Base-by-base conservation (phyloP, 2,888 invertebrate species). In the Andrena marginata region DNA sequence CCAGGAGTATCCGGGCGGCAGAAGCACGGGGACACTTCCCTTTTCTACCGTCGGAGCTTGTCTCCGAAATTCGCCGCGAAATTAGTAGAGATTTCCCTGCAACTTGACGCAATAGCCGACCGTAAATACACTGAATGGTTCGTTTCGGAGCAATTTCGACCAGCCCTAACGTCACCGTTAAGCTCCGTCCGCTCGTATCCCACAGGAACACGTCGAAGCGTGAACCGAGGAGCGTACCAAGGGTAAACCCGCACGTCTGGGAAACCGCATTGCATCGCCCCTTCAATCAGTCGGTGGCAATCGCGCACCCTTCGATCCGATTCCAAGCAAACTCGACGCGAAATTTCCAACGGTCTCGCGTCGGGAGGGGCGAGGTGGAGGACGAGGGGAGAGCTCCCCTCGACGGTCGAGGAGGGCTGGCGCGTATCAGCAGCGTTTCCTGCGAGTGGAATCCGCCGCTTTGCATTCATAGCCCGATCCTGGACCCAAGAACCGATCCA, bases 381-480 rank as follows among this genome's bases (percentile, higher is more conserved):
- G 35, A 10, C 1, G 10, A 10, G 42, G 42, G 42, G 42, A 42
- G 16, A 16, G 42, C 42, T 16, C 42, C 20, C 42, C 31, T 26
- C 60, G 26, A 2, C 13, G 20, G n/a, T 16, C 31, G 26, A 48
- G 20, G n/a, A 59, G 42, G 76, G 59, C 59, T 59, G 31, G 35
- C 23, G 26, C 63, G 59, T 60, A 68, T 63, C 75, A 33, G 26
- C 26, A 29, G 16, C 59, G 62, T 65, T 77, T 60, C 77, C 76
- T 70, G 69, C 31, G 73, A 54, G 26, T 62, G 35, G 70, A 70
- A 75, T 62, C 59, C 49, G 35, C 35, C 65, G 80, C 67, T 79
- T 76, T 76, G 63, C 77, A 77, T 77, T 77, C 80, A 67, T 64
- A 59, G 51, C 29, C 60, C 49, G 35, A 2, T 29, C 20, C 51